A percentile compares a stretch with the other conserved stretches of the same genome.
Evolutionary conservation across 1,140 invertebrate genomes (phyloP).

Genomic region (Lasioglossum baleicum): DNA sequence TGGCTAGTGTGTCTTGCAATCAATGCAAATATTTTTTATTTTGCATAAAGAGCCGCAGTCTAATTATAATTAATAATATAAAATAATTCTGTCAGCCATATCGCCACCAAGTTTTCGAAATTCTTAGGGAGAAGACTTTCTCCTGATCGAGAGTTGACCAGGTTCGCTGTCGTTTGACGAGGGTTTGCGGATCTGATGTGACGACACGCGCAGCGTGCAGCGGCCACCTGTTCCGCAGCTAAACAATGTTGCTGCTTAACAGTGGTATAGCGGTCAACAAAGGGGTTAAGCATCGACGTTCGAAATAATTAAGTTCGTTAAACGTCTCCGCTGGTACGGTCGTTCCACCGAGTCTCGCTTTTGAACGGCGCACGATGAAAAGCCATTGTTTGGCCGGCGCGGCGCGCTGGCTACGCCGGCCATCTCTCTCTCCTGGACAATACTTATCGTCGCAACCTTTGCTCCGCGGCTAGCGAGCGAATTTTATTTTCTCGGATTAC

Average conservation of each 20-base stretch:
- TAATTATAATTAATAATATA: too few species aligned
- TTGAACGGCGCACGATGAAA: slow-evolving; percentile 51
- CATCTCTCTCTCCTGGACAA: slow-evolving; percentile 42
- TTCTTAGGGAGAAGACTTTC: too few species aligned
- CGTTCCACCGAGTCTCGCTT: slow-evolving; percentile 38
- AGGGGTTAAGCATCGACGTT: slow-evolving; percentile 49
- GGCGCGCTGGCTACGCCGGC: background rate
- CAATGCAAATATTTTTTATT: too few species aligned
- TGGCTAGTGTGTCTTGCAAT: too few species aligned
- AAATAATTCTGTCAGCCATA: too few species aligned
- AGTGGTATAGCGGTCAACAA: slow-evolving; percentile 48
- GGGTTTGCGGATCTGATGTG: background rate
- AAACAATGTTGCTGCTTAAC: slow-evolving; percentile 34
- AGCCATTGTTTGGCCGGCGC: slow-evolving; percentile 51
- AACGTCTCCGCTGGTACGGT: slow-evolving; percentile 40
- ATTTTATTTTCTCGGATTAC: slow-evolving; percentile 54
- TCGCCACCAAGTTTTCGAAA: too few species aligned
- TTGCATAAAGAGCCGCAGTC: too few species aligned
- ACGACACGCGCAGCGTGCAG: background rate
- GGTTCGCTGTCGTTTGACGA: too few species aligned
- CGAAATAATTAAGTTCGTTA: slow-evolving; percentile 51
- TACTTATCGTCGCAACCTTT: slow-evolving; percentile 59
- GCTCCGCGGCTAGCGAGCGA: slow-evolving; percentile 34
- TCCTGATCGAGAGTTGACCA: too few species aligned
- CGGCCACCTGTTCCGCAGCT: slow-evolving; percentile 29